Evolutionary conservation across 2,797 vertebrate genomes (phyloP), one percentile per base, ranked within the genome.

Genomic region (Melopsittacus undulatus): DNA sequence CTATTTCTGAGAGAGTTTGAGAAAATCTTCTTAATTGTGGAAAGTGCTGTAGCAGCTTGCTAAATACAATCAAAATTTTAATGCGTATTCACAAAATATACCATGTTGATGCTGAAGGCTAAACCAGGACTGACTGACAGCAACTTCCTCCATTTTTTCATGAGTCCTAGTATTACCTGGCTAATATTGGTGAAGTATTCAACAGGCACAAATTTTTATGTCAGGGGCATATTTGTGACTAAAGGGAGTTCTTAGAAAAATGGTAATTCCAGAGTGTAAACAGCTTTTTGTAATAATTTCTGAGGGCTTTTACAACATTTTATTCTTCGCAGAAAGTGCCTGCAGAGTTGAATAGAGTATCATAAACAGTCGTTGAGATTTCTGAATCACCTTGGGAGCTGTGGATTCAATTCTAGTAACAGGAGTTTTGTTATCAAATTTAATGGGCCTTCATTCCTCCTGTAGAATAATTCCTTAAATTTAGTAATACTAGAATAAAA

Each of bases 381-480:
- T 94, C 85, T 26, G 32, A 94, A 68, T 66, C 56, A 21, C 87
- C 30, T 49, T 70, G 57, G 80, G 88, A 95, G 92, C 51, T 90
- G 90, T 93, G 75, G 45, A 72, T 77, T 92, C 88, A 62, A 87
- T 87, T 84, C 78, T 66, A 94, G 62, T 89, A 90, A 70, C 48
- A 40, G 83, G 32, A 95, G 45, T 49, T 90, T 87, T 93, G 74
- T 95, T 96, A 84, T 84, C 90, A 89, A 48, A 83, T 59, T 89
- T 77, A 92, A 90, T 90, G 61, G 74, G 42, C n/a, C 46, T 38
- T 27, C 24, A n/a, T 81, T 40, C 68, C 21, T 93, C 76, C 72
- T 74, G 62, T 57, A 64, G 80, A 90, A 84, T 51, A 89, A 63
- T 76, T 92, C 87, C 64, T 89, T 90, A 91, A 79, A 94, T 92